Evolutionary conservation across 2,797 vertebrate species (phyloP).

Genomic region (Poeciliopsis infans): DNA sequence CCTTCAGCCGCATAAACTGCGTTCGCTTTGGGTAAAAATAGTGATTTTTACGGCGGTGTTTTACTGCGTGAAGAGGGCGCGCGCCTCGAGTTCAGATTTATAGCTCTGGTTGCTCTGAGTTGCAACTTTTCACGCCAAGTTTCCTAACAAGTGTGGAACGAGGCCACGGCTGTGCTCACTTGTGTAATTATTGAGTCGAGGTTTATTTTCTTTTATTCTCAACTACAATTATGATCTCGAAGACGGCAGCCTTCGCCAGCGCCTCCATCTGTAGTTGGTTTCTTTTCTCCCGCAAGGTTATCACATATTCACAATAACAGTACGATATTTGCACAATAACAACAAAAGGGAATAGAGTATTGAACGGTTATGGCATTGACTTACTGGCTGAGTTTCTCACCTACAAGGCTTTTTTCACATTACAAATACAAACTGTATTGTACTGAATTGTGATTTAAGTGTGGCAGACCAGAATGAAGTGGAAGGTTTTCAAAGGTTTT

Average conservation of each 20-base stretch:
- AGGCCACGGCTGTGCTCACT: slow-evolving; percentile 54
- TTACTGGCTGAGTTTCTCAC: not conserved
- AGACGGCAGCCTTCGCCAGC: not conserved
- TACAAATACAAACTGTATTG: not conserved
- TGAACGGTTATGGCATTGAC: not conserved
- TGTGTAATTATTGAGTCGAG: not conserved
- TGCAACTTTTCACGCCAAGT: slow-evolving; percentile 48
- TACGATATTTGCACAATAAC: not conserved
- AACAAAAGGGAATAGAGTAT: not conserved
- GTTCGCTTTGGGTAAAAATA: slow-evolving; percentile 61
- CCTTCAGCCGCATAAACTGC: slow-evolving; percentile 22
- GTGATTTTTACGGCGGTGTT: slow-evolving; percentile 43
- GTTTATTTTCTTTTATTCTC: not conserved
- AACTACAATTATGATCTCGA: not conserved
- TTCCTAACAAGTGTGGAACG: slow-evolving; percentile 61
- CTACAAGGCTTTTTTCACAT: not conserved
- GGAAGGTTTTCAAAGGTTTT: not conserved
- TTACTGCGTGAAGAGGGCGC: slow-evolving; percentile 40
- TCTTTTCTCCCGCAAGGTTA: not conserved
- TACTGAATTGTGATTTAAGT: not conserved
- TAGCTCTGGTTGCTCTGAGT: slow-evolving; percentile 44
- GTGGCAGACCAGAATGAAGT: not conserved
- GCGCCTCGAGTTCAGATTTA: slow-evolving; percentile 47
- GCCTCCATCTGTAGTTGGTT: not conserved
- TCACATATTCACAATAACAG: not conserved